Conservation (phyloP, 2,888 invertebrate genomes). For the Tetanocera ferruginea region DNA sequence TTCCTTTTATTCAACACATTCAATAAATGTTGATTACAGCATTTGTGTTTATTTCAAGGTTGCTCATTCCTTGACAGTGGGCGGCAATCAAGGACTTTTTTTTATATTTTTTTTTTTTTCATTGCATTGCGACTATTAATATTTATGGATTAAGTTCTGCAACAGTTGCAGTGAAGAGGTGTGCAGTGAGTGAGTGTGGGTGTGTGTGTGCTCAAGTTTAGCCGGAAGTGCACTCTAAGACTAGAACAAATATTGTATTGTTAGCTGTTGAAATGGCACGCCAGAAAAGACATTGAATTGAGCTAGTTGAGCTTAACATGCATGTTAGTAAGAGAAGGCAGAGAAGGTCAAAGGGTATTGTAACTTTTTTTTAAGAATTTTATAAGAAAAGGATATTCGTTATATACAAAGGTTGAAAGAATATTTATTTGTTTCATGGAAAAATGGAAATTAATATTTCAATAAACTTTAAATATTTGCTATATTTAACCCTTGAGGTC, state of each 20-base stretch:
- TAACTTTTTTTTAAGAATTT: not conserved
- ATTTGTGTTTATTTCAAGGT: slow-evolving; percentile 1
- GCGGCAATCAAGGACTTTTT: slow-evolving; percentile 2
- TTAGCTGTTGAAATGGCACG: too few species aligned
- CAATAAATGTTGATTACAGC: slow-evolving; percentile 18
- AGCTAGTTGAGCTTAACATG: too few species aligned
- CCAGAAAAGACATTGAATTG: too few species aligned
- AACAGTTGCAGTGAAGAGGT: not conserved
- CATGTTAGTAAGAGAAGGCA: too few species aligned
- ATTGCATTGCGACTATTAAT: not conserved
- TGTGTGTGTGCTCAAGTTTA: not conserved
- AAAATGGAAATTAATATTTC: too few species aligned
- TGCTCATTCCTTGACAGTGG: slow-evolving; percentile 7
- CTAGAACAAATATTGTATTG: not conserved
- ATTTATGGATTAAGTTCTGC: not conserved
- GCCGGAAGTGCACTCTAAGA: not conserved
- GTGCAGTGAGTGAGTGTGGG: slow-evolving; percentile 16
- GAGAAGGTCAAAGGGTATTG: not conserved
- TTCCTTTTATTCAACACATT: slow-evolving; percentile 4
- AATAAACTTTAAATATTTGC: too few species aligned
- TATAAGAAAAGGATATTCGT: not conserved
- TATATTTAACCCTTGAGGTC: too few species aligned
- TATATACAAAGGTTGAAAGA: too few species aligned
- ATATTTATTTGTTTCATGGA: too few species aligned
- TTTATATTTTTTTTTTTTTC: not conserved